phyloP scores from a whole-genome alignment of 2,888 invertebrate species.

The Sarcophaga subvicina region DNA sequence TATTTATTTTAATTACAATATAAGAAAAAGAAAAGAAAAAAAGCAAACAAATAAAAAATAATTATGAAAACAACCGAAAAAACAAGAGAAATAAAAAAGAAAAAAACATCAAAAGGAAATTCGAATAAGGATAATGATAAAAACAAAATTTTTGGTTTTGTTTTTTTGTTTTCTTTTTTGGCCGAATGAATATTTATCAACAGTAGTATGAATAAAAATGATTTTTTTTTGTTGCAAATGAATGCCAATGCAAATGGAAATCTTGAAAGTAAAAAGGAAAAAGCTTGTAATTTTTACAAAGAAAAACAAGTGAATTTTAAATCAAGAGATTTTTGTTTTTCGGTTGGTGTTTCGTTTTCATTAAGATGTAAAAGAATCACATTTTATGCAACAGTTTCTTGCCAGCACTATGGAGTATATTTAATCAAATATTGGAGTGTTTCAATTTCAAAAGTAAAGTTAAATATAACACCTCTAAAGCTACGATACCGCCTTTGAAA shows the following conservation, averaged over 20 bases:
- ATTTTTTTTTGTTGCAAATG: conserved; percentile 19
- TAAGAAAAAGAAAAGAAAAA: neutral
- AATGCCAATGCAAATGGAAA: conserved; percentile 10
- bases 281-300: neutral
- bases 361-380: neutral
- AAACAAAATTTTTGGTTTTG: neutral
- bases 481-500: too few relatives aligned
- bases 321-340: neutral
- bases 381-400: neutral
- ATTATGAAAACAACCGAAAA: neutral
- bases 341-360: neutral
- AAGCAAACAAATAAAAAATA: conserved; percentile 5
- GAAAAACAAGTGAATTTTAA: neutral
- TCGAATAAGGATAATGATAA: too few relatives aligned
- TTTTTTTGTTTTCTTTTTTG: neutral
- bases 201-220: conserved; percentile 30
- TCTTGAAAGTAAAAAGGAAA: neutral
- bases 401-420: too few relatives aligned
- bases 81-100: neutral
- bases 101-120: conserved; percentile 17
- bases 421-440: too few relatives aligned
- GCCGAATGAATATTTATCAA: conserved; percentile 44
- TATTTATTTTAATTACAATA: conserved; percentile 30
- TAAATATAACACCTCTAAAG: too few relatives aligned
- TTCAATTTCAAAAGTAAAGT: too few relatives aligned